Base-by-base conservation (phyloP, 2,888 invertebrate species). In the Hirudinaria manillensis region DNA sequence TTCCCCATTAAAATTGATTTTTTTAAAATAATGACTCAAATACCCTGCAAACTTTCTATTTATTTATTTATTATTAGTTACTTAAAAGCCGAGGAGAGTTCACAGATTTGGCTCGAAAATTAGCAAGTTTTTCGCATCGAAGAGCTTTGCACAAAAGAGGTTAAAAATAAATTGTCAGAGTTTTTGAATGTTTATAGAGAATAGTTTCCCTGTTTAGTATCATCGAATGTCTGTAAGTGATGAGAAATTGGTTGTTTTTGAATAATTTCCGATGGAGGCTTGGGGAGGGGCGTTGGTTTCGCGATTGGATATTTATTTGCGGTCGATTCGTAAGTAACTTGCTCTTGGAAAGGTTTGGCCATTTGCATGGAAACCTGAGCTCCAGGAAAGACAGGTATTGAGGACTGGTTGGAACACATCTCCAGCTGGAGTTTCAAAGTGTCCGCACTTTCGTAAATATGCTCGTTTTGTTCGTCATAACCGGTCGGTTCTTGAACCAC, bases 371-470 rank as follows among this genome's bases (percentile, higher is more conserved):
- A 29, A 24, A 27, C 24, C 29, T 61, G 61, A 29, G 61, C 21
- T 27, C 24, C 24, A 3, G 3, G 61, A 27, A 24, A 24, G 24
- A 61, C 61, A 29, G 61, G 29, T 27, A 61, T 61, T 10, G 61
- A 29, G 61, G 24, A n/a, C 29, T 61, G 61, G 24, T 61, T 61
- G 61, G 61, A 61, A 10, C 61, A 45, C 45, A 45, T 45, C 10
- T 45, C 61, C 6, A 27, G 29, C 10, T 61, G 61, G 29, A 61
- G 29, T 61, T 29, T 61, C 61, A 61, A 19, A 61, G 61, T 61
- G 29, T 61, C 61, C 24, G 61, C 61, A 36, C 76, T 76, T 67
- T 76, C 76, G 45, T 76, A 76, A 53, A 76, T 76, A 67, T 76
- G 76, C n/a, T 76, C 76, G 19, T 53, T 24, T n/a, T n/a, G n/a